These are phyloP conservation scores for Brotogeris chrysoptera DNA, from an alignment of 2,797 vertebrate species.

Conservation along the genomic window DNA sequence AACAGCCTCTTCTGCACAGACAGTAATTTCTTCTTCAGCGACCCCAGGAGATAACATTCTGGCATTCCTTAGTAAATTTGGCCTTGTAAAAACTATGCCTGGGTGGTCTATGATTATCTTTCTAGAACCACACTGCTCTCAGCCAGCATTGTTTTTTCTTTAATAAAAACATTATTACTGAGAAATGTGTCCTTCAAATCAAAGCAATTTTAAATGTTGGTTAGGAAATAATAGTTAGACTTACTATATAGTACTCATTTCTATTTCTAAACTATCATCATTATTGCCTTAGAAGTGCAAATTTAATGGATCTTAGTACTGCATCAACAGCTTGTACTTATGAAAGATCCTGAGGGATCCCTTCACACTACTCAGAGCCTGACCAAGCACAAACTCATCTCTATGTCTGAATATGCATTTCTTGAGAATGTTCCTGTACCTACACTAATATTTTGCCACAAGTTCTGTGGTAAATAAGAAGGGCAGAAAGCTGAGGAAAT, in stretches of 20 bases:
- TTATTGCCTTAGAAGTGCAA: background rate
- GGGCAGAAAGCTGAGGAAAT: background rate
- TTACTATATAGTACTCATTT: background rate
- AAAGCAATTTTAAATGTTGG: background rate
- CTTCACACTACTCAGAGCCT: background rate
- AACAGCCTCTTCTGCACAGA: background rate
- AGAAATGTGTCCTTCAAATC: constrained; percentile 30
- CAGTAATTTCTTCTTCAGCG: constrained; percentile 32
- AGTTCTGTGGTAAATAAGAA: background rate
- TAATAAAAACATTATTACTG: constrained; percentile 9
- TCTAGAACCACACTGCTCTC: background rate
- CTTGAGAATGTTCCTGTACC: background rate
- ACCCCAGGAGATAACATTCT: constrained; percentile 1
- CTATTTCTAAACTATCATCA: constrained; percentile 3
- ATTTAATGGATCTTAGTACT: background rate
- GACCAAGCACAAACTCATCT: background rate
- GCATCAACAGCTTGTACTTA: background rate
- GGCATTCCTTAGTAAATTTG: constrained; percentile 28
- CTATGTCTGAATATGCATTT: background rate
- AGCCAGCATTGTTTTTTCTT: background rate
- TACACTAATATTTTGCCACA: background rate
- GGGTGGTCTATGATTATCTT: constrained; percentile 46
- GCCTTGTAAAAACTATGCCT: constrained; percentile 38
- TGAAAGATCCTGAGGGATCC: background rate
- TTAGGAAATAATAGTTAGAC: constrained; percentile 14